Evolutionary conservation across 2,113 vertebrate genomes (phyloP).

Genomic region (Paedocypris sp.): DNA sequence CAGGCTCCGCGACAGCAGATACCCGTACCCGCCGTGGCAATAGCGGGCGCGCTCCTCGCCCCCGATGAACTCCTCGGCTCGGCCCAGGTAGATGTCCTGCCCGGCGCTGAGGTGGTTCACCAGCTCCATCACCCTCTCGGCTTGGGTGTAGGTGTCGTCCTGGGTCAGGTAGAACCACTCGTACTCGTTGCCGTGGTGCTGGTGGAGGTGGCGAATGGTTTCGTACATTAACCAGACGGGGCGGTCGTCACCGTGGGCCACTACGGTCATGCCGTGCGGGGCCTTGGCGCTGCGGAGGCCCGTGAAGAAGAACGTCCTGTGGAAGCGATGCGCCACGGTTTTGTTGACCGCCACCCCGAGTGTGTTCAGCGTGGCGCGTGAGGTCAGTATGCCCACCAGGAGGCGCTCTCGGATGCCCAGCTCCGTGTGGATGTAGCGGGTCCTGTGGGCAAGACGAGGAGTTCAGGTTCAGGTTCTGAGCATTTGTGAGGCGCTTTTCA

Average conservation of each 20-base stretch:
- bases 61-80: constrained; percentile 86
- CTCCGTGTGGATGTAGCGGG: constrained; percentile 92
- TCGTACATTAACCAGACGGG: constrained; percentile 98
- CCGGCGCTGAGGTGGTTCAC: constrained; percentile 81
- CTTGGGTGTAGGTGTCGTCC: constrained; percentile 86
- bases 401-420: constrained; percentile 88
- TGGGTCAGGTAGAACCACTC: constrained; percentile 95
- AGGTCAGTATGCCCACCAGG: constrained; percentile 82
- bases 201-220: constrained; percentile 80
- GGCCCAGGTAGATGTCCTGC: constrained; percentile 82
- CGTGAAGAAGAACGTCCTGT: constrained; percentile 81
- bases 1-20: constrained; percentile 83
- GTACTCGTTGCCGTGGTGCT: constrained; percentile 78
- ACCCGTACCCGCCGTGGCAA: constrained; percentile 90
- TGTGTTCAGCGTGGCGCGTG: constrained; percentile 75
- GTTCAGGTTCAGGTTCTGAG: not conserved
- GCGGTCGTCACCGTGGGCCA: constrained; percentile 83
- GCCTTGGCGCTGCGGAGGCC: constrained; percentile 79
- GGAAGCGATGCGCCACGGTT: constrained; percentile 83
- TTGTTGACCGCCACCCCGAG: constrained; percentile 90
- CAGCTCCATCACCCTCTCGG: constrained; percentile 73
- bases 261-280: constrained; percentile 82
- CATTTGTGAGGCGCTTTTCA: no score
- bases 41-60: constrained; percentile 82
- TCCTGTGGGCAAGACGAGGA: constrained; percentile 54